phyloP scores from a whole-genome alignment of 1,140 invertebrate genomes.

The Formica selysi region DNA sequence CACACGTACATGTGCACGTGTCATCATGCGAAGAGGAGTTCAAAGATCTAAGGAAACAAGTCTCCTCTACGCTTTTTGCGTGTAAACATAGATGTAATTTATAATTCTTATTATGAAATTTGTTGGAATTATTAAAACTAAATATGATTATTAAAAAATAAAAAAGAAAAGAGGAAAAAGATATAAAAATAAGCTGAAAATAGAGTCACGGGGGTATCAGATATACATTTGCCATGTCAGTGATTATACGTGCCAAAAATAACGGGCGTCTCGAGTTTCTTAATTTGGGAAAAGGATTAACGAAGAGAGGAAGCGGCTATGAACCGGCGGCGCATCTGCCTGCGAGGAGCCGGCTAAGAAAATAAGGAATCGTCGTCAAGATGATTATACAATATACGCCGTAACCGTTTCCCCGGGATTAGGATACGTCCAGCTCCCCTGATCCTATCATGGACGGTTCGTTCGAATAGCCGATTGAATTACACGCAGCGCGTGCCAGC shows the following conservation, averaged over 20 bases:
- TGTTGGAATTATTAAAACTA: not conserved
- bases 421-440: constrained; percentile 44
- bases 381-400: constrained; percentile 30
- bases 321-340: constrained; percentile 73
- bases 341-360: constrained; percentile 77
- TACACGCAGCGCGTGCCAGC: constrained; percentile 84
- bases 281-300: constrained; percentile 78
- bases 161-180: not conserved
- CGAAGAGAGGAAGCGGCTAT: not conserved
- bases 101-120: not conserved
- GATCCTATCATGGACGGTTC: constrained; percentile 42
- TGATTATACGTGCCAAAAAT: not conserved
- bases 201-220: not conserved
- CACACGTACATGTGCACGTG: constrained; percentile 23
- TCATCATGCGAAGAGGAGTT: not conserved
- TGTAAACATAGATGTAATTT: not conserved
- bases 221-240: not conserved
- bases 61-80: not conserved
- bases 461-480: constrained; percentile 85
- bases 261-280: constrained; percentile 72
- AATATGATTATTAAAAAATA: not conserved
- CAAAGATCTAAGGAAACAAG: not conserved
- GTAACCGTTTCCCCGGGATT: constrained; percentile 78
- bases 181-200: not conserved
- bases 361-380: constrained; percentile 74